Conservation (phyloP, 2,797 vertebrate genomes). For the Scarus forsteni region DNA sequence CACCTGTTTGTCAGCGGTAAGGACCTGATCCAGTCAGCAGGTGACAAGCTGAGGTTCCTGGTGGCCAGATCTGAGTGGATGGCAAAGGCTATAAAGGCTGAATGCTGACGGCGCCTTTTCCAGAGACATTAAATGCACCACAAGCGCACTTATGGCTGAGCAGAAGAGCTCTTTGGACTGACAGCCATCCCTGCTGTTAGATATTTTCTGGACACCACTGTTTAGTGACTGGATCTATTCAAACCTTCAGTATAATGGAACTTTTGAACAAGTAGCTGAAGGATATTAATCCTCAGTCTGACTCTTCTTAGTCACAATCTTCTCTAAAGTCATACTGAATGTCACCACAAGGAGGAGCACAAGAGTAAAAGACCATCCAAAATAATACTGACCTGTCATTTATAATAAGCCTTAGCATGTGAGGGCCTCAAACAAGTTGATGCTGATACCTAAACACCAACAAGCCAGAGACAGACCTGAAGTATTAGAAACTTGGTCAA, state of each 20-base stretch:
- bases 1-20: slow-evolving; percentile 71
- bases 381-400: background rate
- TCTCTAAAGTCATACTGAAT: background rate
- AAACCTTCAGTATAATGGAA: background rate
- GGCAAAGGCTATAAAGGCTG: slow-evolving; percentile 44
- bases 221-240: background rate
- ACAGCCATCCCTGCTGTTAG: slow-evolving; percentile 1
- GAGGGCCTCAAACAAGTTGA: background rate
- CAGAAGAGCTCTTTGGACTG: slow-evolving; percentile 11
- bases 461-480: background rate
- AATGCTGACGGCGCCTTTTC: slow-evolving; percentile 56
- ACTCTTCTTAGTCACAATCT: too few relatives aligned
- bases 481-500: too few relatives aligned
- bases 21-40: slow-evolving; percentile 83
- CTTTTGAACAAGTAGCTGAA: background rate
- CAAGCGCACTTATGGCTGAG: slow-evolving; percentile 12
- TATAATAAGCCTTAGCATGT: background rate
- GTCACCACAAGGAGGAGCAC: background rate
- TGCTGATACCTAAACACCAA: background rate
- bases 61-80: slow-evolving; percentile 74
- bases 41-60: slow-evolving; percentile 78
- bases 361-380: background rate
- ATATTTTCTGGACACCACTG: background rate
- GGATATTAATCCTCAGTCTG: background rate
- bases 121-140: slow-evolving; percentile 11